Percentiles rank a stretch among this genome's conserved stretches.
Conservation (phyloP, 2,888 invertebrate species). For the Uropetala carovei region DNA sequence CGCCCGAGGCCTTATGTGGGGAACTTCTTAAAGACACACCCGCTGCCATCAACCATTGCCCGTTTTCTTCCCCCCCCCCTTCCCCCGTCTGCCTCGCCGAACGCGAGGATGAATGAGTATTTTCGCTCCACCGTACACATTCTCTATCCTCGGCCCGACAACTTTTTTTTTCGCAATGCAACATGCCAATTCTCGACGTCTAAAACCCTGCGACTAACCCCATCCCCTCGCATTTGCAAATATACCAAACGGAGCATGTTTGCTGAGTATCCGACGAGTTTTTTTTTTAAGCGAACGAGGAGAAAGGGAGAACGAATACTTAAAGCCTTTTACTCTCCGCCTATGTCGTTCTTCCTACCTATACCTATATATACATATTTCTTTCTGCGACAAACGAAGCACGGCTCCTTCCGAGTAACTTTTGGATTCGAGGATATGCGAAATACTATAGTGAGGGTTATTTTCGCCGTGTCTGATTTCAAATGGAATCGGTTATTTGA, state of each 20-base stretch:
- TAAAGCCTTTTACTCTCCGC: background rate
- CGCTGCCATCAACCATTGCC: background rate
- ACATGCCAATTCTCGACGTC: too few relatives aligned
- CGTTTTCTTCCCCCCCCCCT: too few relatives aligned
- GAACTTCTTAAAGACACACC: background rate
- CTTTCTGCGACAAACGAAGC: background rate
- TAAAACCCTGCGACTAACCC: too few relatives aligned
- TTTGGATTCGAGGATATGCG: background rate
- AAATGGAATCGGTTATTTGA: background rate
- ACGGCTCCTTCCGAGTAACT: background rate
- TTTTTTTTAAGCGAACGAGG: background rate
- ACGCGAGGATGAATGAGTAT: background rate
- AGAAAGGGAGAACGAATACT: background rate
- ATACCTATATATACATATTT: background rate
- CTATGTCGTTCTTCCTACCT: background rate
- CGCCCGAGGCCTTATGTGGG: background rate
- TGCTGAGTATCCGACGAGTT: background rate
- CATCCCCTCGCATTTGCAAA: background rate
- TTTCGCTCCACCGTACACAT: conserved; percentile 2
- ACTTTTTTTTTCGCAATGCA: too few relatives aligned
- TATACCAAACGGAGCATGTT: background rate
- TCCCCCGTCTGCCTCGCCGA: background rate
- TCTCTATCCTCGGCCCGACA: background rate
- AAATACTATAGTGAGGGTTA: background rate
- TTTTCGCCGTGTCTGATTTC: background rate